These are phyloP conservation scores for Sternarchorhynchus goeldii DNA, from an alignment of 2,797 vertebrate genomes.

Conservation along the genomic window DNA sequence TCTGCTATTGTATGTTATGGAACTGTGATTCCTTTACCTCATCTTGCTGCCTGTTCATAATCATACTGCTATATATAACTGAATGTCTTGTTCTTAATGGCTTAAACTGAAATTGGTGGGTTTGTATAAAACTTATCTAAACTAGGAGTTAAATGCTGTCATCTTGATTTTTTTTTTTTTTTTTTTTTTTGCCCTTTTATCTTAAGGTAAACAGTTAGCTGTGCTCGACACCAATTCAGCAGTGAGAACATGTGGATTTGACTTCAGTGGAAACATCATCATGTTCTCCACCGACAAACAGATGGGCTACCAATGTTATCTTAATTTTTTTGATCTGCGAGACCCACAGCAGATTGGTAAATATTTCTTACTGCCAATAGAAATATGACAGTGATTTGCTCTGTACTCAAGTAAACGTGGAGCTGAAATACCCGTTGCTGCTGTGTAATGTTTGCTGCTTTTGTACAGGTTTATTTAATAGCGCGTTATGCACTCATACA, in stretches of 20 bases:
- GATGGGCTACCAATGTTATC: constrained; percentile 98
- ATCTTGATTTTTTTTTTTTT: neutral
- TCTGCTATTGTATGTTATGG: neutral
- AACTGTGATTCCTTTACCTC: neutral
- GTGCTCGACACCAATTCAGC: constrained; percentile 94
- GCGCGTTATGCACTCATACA: no score
- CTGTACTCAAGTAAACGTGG: no score
- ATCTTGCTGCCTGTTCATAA: neutral
- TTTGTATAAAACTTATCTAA: no score
- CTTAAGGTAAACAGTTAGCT: constrained; percentile 91
- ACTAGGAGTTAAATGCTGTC: neutral
- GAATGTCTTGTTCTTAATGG: no score
- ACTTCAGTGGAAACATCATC: constrained; percentile 98
- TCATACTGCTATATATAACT: no score
- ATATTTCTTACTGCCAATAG: neutral
- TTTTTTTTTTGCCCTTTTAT: neutral
- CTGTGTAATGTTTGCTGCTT: no score
- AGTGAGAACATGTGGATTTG: constrained; percentile 95
- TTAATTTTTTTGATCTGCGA: constrained; percentile 94
- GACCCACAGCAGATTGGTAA: constrained; percentile 94
- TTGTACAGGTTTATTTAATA: no score
- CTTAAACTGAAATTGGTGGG: no score
- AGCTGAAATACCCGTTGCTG: no score
- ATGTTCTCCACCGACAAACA: constrained; percentile 99
- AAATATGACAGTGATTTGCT: neutral